These are phyloP conservation scores for Brachionichthys hirsutus DNA, from an alignment of 2,113 vertebrate genomes.

Conservation along the genomic window DNA sequence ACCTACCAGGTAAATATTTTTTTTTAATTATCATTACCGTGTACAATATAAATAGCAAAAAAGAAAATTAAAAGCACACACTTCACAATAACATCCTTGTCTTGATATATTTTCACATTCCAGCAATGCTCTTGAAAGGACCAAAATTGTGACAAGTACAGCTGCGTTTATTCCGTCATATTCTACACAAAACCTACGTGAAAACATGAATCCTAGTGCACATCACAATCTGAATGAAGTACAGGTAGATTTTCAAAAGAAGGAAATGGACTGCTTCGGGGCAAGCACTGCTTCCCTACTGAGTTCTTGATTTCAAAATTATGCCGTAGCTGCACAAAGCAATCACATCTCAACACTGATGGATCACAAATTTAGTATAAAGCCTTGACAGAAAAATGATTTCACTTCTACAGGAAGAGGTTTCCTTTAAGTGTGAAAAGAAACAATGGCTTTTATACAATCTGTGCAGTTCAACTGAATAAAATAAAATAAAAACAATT, in stretches of 20 bases:
- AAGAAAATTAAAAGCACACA: slow-evolving; percentile 52
- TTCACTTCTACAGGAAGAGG: slow-evolving; percentile 7
- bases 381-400: slow-evolving; percentile 4
- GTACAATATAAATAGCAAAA: slow-evolving; percentile 77
- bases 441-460: slow-evolving; percentile 13
- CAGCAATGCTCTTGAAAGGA: slow-evolving; percentile 44
- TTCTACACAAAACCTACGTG: slow-evolving; percentile 62
- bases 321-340: slow-evolving; percentile 35
- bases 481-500: too few relatives aligned
- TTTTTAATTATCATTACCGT: slow-evolving; percentile 39
- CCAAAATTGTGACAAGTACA: slow-evolving; percentile 59
- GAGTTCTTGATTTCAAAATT: slow-evolving; percentile 24
- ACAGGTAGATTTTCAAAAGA: slow-evolving; percentile 64
- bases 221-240: slow-evolving; percentile 57
- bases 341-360: slow-evolving; percentile 39
- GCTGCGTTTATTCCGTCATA: slow-evolving; percentile 45
- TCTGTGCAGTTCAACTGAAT: slow-evolving; percentile 19
- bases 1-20: slow-evolving; percentile 53
- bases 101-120: slow-evolving; percentile 58
- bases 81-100: slow-evolving; percentile 63
- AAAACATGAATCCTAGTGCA: slow-evolving; percentile 66
- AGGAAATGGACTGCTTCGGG: slow-evolving; percentile 45
- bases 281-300: slow-evolving; percentile 13
- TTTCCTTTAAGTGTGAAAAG: neutral
- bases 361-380: neutral